Conservation (phyloP, 2,113 vertebrate species). For the Rhea pennata region DNA sequence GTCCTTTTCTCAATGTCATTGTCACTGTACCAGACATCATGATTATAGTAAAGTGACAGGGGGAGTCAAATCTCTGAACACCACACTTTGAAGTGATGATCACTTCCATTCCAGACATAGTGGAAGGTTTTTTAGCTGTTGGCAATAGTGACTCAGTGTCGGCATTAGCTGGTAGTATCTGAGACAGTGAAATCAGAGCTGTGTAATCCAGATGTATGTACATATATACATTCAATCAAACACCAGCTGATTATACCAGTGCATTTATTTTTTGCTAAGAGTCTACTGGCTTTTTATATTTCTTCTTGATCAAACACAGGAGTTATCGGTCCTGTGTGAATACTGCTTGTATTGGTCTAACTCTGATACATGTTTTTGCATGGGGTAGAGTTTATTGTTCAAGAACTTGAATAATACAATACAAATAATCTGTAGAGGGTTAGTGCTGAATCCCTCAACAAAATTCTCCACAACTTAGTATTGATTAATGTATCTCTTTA, state of each 20-base stretch:
- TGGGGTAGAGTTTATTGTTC: background rate
- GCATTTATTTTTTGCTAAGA: background rate
- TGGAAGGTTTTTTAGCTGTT: background rate
- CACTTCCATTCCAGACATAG: background rate
- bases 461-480: background rate
- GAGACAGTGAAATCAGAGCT: background rate
- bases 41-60: background rate
- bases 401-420: background rate
- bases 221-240: background rate
- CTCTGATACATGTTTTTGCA: background rate
- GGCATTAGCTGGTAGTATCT: accelerated
- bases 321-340: background rate
- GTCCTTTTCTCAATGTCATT: background rate
- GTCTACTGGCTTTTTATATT: background rate
- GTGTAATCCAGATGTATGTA: background rate
- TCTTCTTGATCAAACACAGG: background rate
- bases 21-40: background rate
- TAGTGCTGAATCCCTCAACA: background rate
- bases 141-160: background rate
- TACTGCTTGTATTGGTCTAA: background rate
- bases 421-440: background rate
- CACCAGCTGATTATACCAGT: background rate
- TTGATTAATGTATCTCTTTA: background rate
- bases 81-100: background rate
- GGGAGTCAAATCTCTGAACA: background rate